Evolutionary conservation across 2,113 vertebrate genomes (phyloP), one percentile per base, ranked within the genome.

Genomic region (Promerops cafer): DNA sequence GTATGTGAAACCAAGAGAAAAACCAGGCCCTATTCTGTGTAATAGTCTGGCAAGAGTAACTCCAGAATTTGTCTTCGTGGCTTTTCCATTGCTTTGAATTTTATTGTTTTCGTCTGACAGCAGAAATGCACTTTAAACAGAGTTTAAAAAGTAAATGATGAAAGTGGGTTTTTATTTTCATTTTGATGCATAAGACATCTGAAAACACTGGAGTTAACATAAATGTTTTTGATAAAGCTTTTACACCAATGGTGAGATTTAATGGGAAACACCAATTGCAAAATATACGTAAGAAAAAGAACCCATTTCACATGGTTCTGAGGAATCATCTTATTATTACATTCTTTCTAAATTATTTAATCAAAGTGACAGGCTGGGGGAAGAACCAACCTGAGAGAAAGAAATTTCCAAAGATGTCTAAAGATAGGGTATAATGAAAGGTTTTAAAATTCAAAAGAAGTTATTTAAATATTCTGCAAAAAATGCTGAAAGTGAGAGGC

Each of bases 261-360:
- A 64, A 30, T 4, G 31, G 37, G 66, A 90, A 78, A 61, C 17
- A 40, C 16, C 42, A 65, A 35, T 8, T 93, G 63, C 24, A 79
- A 80, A 10, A 47, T 24, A 5, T 45, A 15, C 18, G 3, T 53
- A 28, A 47, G 86, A 90, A 84, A 77, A 91, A 78, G 45, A 94
- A 83, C 33, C 33, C 8, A 42, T 68, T 54, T 71, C 50, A 50
- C 33, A 39, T 12, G 8, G 42, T 89, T 91, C 57, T 5, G 10
- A 54, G 52, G 66, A 37, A 35, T 52, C 14, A 53, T 27, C 52
- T 69, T 40, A 74, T 45, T 53, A 35, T 39, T 47, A 70, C 15
- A 23, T 12, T 74, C 33, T 94, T 82, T 50, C 50, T 94, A 92
- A 84, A 88, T 93, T 53, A 85, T 75, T 93, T 92, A 94, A 95